Base-by-base conservation (phyloP, 2,797 vertebrate genomes). In the Lateolabrax maculatus region DNA sequence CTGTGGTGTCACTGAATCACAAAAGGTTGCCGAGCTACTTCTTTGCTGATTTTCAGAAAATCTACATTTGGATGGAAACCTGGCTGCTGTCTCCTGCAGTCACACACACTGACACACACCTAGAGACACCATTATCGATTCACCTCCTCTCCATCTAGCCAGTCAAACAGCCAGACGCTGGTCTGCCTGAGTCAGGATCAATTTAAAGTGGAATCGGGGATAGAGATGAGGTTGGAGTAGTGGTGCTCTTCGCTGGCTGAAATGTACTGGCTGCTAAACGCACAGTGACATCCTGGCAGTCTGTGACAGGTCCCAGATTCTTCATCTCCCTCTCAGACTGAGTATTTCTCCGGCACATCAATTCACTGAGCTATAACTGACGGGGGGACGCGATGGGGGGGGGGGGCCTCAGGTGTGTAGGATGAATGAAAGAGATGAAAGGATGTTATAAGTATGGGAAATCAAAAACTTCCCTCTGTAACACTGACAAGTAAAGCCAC, bases 281-380 rank as follows among this genome's bases (percentile, higher is more conserved):
- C 52, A 52, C 29, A 58, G 64, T 84, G 83, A 80, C 77, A 41
- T 69, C 39, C 39, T 68, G 36, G 19, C 64, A 74, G 67, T 77
- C 70, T 84, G 65, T 60, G 72, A 83, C 55, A 43, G 70, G 52
- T 75, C 64, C 49, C 75, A 23, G 76, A 79, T 68, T 79, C 71
- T 85, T 80, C 37, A 70, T 89, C 68, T 85, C 53, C 58, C 49
- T 77, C 73, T 77, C 73, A 43, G 75, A 71, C 76, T 70, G 71
- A 84, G 63, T 70, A 58, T 83, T 87, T 84, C 71, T 82, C 49
- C 7, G 27, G 49, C 56, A 55, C 77, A 70, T 79, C 79, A 61
- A 41, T 51, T 83, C 83, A 76, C 58, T 77, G 81, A 87, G 56
- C 68, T 72, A 25, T 71, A 74, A 77, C 71, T 74, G 70, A 84